These are phyloP conservation scores for Anoura caudifer DNA, from an alignment of 2,113 vertebrate species.

Conservation along the genomic window DNA sequence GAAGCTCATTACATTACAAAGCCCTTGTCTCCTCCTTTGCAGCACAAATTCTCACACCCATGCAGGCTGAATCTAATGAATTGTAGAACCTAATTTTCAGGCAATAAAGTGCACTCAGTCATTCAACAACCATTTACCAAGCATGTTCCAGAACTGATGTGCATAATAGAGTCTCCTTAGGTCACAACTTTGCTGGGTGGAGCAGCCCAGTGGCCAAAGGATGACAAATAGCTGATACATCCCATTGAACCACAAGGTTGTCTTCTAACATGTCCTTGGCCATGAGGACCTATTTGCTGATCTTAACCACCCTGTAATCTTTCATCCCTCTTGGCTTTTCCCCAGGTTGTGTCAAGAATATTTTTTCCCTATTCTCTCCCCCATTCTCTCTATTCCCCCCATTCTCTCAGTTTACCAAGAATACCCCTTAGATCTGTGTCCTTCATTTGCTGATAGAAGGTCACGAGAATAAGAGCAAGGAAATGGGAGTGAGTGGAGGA, in stretches of 20 bases:
- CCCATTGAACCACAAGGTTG: neutral
- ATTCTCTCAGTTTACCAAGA: neutral
- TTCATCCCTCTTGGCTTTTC: neutral
- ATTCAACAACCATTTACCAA: neutral
- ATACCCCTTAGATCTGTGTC: neutral
- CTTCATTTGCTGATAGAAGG: neutral
- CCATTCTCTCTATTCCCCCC: no score
- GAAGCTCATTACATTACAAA: slow-evolving; percentile 21
- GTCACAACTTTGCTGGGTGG: neutral
- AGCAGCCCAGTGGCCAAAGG: neutral
- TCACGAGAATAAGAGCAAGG: neutral
- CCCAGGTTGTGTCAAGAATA: neutral
- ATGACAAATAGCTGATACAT: neutral
- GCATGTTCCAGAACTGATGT: neutral
- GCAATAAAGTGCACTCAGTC: neutral
- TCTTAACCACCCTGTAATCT: neutral
- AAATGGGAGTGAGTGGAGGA: neutral
- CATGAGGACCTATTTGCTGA: neutral
- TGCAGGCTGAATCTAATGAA: neutral
- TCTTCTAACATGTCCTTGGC: neutral
- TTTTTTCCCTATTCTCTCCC: neutral
- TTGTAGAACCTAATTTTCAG: slow-evolving; percentile 41
- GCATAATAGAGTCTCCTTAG: neutral
- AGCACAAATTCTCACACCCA: neutral
- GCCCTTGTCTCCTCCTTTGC: slow-evolving; percentile 8